These are phyloP conservation scores for Corythornis vintsioides DNA, from an alignment of 2,113 vertebrate genomes.

Conservation along the genomic window DNA sequence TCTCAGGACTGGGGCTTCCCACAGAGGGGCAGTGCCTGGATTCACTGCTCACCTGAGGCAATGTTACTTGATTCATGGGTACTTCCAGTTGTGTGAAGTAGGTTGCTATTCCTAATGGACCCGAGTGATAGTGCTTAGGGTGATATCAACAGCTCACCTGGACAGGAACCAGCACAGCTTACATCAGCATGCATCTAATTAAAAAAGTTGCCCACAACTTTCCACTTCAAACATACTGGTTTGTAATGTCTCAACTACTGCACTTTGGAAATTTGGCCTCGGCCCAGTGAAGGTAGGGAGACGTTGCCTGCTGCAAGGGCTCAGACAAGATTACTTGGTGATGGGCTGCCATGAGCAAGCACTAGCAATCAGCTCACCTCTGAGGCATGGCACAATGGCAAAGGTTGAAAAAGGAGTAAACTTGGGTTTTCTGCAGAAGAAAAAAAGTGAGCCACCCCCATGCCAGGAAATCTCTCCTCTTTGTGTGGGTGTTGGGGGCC, in stretches of 20 bases:
- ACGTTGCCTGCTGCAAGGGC: neutral
- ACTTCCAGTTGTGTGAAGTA: neutral
- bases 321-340: rapidly evolving
- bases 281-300: rapidly evolving
- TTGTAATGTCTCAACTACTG: neutral
- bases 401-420: constrained; percentile 9
- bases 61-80: neutral
- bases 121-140: rapidly evolving
- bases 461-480: constrained; percentile 78
- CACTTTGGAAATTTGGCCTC: neutral
- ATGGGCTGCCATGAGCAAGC: neutral
- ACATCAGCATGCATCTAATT: rapidly evolving
- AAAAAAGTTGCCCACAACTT: neutral
- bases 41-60: neutral
- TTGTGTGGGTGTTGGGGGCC: constrained; percentile 75
- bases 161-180: rapidly evolving
- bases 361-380: rapidly evolving
- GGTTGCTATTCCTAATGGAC: neutral
- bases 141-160: neutral
- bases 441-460: constrained; percentile 74
- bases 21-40: neutral
- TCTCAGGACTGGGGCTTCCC: neutral
- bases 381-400: neutral
- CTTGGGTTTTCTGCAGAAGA: constrained; percentile 64
- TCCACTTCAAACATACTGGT: neutral